Evolutionary conservation across 2,797 vertebrate species (phyloP), one percentile per base, ranked within the genome.

Genomic region (Euphonia xanthogaster): DNA sequence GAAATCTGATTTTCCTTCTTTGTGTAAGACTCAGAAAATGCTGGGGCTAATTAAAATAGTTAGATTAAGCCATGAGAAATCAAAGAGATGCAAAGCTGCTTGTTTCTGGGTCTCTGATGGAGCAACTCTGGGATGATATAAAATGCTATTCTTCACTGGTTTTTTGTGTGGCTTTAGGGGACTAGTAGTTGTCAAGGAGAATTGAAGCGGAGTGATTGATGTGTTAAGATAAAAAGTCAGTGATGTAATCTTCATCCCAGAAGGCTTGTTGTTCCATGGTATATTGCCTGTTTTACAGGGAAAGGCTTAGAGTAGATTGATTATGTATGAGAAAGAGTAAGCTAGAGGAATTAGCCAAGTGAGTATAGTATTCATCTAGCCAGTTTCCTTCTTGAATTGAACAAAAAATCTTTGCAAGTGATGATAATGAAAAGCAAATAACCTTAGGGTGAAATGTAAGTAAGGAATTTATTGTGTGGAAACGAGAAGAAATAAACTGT

Each of bases 161-260:
- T 94, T 94, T 83, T 72, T 84, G 40, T 83, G 17, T 91, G 90
- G 86, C 95, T 98, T 96, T 94, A 84, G 83, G 88, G 83, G 73
- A 93, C 86, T 94, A 78, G 73, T 92, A 84, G 82, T 84, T 97
- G 91, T 96, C 97, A 90, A 84, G 75, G 77, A 88, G 94, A 96
- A 94, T 75, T 92, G 89, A 88, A 96, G 75, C 75, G 83, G 80
- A 95, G 87, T 95, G 97, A 98, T 97, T 97, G 97, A 97, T 98
- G 94, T 74, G 89, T 93, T 93, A 76, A 96, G 82, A 97, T 97
- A 97, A 97, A 97, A 94, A 97, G 95, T 94, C 94, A 95, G 96
- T 96, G 97, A 97, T 97, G 96, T 95, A 96, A 96, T 96, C 96
- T 96, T 91, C 7, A 21, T 97, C 97, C 96, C 95, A 96, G 86